phyloP scores from a whole-genome alignment of 2,888 invertebrate genomes.

The Cataglyphis altisquamis region DNA sequence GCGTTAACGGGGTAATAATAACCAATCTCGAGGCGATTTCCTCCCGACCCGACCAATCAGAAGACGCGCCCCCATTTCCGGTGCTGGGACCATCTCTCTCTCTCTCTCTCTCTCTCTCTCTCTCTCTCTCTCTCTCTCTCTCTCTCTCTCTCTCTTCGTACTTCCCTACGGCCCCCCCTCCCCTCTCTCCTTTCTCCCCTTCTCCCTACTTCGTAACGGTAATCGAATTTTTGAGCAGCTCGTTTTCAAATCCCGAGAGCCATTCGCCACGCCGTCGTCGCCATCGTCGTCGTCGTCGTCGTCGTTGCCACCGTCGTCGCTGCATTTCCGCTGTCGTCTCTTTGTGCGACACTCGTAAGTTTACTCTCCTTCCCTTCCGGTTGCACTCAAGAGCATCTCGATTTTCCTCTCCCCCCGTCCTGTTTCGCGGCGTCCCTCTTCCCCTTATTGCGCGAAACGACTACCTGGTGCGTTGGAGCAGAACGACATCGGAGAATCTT shows the following conservation, averaged over 20 bases:
- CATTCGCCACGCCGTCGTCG: constrained; percentile 46
- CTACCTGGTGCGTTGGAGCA: constrained; percentile 40
- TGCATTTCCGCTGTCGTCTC: constrained; percentile 53
- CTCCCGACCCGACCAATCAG: constrained; percentile 84
- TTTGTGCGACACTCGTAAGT: constrained; percentile 57
- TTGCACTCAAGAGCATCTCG: constrained; percentile 32
- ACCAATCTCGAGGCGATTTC: constrained; percentile 86
- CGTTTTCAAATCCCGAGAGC: constrained; percentile 79
- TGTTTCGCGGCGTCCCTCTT: background rate
- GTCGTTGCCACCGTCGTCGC: constrained; percentile 23
- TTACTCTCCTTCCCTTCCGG: constrained; percentile 48
- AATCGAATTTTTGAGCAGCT: constrained; percentile 82
- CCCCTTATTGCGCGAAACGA: constrained; percentile 40
- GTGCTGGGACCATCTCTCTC: constrained; percentile 47
- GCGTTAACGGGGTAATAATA: constrained; percentile 85
- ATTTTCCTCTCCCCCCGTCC: background rate
- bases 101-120: background rate
- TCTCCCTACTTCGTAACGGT: constrained; percentile 57
- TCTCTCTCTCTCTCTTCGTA: background rate
- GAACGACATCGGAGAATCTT: constrained; percentile 51
- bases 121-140: constrained; percentile 19
- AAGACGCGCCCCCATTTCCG: constrained; percentile 85
- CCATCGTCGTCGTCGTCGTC: constrained; percentile 32
- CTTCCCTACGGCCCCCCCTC: background rate
- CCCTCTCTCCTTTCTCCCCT: background rate